Evolutionary conservation across 1,140 invertebrate genomes (phyloP), one percentile per base, ranked within the genome.

Genomic region (Drosophila dunni): DNA sequence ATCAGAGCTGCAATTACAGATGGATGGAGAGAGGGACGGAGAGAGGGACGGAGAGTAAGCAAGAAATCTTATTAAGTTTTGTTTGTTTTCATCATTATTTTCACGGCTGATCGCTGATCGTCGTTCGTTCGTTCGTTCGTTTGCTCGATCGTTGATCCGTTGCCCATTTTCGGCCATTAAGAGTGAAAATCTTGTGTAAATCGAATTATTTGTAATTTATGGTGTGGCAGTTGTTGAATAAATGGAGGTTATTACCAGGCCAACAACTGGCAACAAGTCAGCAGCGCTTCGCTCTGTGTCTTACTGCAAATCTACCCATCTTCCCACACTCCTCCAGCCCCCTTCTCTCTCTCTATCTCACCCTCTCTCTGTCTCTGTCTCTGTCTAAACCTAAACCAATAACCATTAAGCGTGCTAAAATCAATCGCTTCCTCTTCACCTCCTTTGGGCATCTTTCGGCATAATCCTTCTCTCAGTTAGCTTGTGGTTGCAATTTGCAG

Each of bases 191-290:
- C 84, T 89, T 89, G 84, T 89, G 84, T 89, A 89, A 89, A 89
- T 89, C 84, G 84, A 89, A 89, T 89, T 89, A 89, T 89, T 89
- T 89, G 84, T 89, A 89, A 89, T 89, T 89, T 89, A 89, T 89
- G 84, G 84, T 89, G 80, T 89, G 84, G 84, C 84, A 89, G 83
- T 78, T 78, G 75, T 78, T 78, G 71, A 75, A 78, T 81, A 81
- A 81, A 81, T 81, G 78, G 80, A 89, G 81, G 85, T 89, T 89
- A 89, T 89, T 89, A 89, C 84, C 84, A 54, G 61, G 44, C 58
- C 67, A 51, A 70, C 81, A 58, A 64, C 51, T 65, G 63, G 74
- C 78, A 79, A 66, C 66, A 57, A 62, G 68, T 73, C 66, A 75
- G 7, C 45, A 29, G 24, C 6, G 24, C 24, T 29, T 38, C 13